Conservation (phyloP, 1,140 invertebrate genomes). For the Trialeurodes vaporariorum region DNA sequence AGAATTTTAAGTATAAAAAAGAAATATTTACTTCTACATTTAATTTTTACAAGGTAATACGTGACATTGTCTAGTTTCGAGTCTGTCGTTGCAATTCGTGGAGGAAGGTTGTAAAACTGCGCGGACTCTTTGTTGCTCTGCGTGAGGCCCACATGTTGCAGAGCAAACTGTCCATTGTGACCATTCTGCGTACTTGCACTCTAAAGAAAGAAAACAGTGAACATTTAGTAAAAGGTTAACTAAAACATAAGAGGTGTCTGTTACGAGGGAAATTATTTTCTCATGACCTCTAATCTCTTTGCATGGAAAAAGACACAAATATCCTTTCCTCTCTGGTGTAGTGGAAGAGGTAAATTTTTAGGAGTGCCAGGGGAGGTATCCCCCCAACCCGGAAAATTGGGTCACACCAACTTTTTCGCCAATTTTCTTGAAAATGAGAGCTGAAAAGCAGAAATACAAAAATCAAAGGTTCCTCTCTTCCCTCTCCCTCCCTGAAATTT, state of each 20-base stretch:
- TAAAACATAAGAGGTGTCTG: background rate
- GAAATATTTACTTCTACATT: background rate
- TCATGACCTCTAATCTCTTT: no score
- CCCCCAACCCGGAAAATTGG: no score
- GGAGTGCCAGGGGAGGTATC: no score
- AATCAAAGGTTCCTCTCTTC: no score
- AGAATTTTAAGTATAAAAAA: background rate
- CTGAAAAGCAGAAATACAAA: no score
- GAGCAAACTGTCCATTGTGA: slow-evolving; percentile 50
- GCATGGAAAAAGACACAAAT: no score
- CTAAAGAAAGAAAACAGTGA: slow-evolving; percentile 14
- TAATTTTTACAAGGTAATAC: slow-evolving; percentile 22
- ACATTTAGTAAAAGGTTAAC: background rate
- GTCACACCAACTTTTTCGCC: no score
- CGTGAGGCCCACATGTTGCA: slow-evolving; percentile 42
- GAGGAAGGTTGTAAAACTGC: slow-evolving; percentile 28
- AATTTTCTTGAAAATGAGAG: no score
- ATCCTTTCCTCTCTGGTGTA: no score
- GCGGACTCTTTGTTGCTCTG: slow-evolving; percentile 38
- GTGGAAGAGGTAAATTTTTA: no score
- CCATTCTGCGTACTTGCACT: slow-evolving; percentile 49
- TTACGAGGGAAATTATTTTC: no score
- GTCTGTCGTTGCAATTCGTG: slow-evolving; percentile 29
- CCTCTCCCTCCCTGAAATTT: no score
- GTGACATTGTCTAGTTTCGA: slow-evolving; percentile 29